Base-by-base conservation (phyloP, 2,888 invertebrate genomes). In the Melieria omissa region DNA sequence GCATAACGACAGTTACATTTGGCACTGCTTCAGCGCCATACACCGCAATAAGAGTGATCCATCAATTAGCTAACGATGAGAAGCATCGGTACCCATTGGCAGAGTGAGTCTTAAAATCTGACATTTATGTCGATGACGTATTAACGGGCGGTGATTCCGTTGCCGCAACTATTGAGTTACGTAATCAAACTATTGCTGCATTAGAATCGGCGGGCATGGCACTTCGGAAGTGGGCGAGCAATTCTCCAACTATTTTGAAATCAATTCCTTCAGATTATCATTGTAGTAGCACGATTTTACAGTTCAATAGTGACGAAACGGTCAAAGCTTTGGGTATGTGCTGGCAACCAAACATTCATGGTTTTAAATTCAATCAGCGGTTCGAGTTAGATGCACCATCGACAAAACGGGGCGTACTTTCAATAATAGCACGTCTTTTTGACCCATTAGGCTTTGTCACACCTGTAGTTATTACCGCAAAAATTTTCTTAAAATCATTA, bases 151-250 rank as follows among this genome's bases (percentile, higher is more conserved):
- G 61, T 42, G 45, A 61, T 46, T 46, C 65, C 4, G 42, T 70
- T n/a, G 41, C n/a, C 3, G 12, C 12, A 12, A 82, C 85, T 76
- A 45, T 6, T 47, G 4, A 6, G 14, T 64, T 65, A 55, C 46
- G 66, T 9, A 52, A 71, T 47, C 47, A 66, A 54, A 46, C 63
- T 10, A 66, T 57, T 9, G n/a, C n/a, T 41, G 66, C 66, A n/a
- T 44, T 65, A 41, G 54, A 44, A 12, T 65, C 65, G 41, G 54
- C 61, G 0, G 71, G 63, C 54, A 69, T 69, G 69, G 46, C 45
- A 41, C 47, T 63, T 4, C 44, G 60, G 45, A 65, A 65, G 42
- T 65, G 65, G 65, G 52, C 60, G 4, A 70, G 60, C 44, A 65
- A 65, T 49, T 47, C 65, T 16, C 4, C 60, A 29, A n/a, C n/a